A percentile compares a stretch with the other conserved stretches of the same genome.
Evolutionary conservation across 1,140 invertebrate genomes (phyloP).

Genomic region (Drosophila punjabiensis): DNA sequence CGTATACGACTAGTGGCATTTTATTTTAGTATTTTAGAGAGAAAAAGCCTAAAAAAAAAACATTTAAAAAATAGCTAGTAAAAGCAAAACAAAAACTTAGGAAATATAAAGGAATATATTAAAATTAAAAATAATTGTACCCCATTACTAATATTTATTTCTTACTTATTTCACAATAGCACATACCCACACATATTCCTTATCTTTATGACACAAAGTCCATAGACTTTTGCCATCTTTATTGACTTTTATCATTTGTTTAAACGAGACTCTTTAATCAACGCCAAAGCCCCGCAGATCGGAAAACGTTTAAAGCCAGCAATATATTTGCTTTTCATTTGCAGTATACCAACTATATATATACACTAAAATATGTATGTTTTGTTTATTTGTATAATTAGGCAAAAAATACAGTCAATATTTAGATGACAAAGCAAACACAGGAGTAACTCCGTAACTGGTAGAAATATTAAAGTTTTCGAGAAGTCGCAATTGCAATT

Average conservation of each 20-base stretch:
- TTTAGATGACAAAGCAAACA: slow-evolving; percentile 24
- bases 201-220: slow-evolving; percentile 4
- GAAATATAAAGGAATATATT: background rate
- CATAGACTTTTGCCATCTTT: slow-evolving; percentile 9
- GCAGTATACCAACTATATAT: slow-evolving; percentile 8
- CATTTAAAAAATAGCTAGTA: background rate
- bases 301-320: slow-evolving; percentile 9
- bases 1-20: background rate
- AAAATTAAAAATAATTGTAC: background rate
- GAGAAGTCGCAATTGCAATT: slow-evolving; percentile 27
- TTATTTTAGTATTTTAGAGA: background rate
- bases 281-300: slow-evolving; percentile 2
- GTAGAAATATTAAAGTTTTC: slow-evolving; percentile 15
- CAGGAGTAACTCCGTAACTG: slow-evolving; percentile 6
- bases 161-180: background rate
- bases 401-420: slow-evolving; percentile 34
- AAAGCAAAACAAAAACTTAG: background rate
- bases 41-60: background rate
- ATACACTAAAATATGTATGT: background rate
- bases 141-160: background rate
- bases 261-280: slow-evolving; percentile 18
- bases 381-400: slow-evolving; percentile 37
- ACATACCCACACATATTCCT: background rate
- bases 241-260: slow-evolving; percentile 32
- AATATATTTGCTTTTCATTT: slow-evolving; percentile 36